Evolutionary conservation across 1,140 invertebrate genomes (phyloP).

Genomic region (Microplitis mediator): DNA sequence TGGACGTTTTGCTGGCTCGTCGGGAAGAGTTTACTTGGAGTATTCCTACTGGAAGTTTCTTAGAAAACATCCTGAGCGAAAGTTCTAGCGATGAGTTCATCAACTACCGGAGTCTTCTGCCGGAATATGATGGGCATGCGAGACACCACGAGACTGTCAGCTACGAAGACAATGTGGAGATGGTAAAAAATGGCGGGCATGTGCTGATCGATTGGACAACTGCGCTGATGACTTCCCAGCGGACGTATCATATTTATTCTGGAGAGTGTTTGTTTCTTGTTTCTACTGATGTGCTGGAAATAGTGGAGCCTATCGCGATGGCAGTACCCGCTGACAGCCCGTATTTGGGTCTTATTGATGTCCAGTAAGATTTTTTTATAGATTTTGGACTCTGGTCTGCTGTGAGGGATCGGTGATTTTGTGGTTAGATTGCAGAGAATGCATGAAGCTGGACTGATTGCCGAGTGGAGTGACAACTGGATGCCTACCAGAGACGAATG

Average conservation of each 20-base stretch:
- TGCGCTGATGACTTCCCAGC: conserved; percentile 74
- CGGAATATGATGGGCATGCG: conserved; percentile 45
- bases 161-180: conserved; percentile 61
- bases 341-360: conserved; percentile 69
- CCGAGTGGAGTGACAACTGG: conserved; percentile 80
- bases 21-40: conserved; percentile 74
- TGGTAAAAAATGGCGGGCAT: conserved; percentile 70
- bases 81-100: conserved; percentile 63
- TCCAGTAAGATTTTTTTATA: conserved; percentile 59
- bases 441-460: conserved; percentile 83
- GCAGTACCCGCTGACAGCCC: conserved; percentile 75
- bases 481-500: conserved; percentile 82
- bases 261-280: conserved; percentile 75
- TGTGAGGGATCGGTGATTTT: not conserved
- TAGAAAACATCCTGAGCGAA: conserved; percentile 72
- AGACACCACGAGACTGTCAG: conserved; percentile 51
- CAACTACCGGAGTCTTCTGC: not conserved
- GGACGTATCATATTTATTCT: conserved; percentile 63
- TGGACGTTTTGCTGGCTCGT: conserved; percentile 73
- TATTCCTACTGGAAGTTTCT: conserved; percentile 72
- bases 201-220: conserved; percentile 83
- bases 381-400: too few relatives aligned
- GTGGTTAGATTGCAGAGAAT: conserved; percentile 72
- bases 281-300: conserved; percentile 74
- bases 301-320: conserved; percentile 77